Conservation (phyloP, 2,113 vertebrate genomes). For the Triplophysa dalaica region DNA sequence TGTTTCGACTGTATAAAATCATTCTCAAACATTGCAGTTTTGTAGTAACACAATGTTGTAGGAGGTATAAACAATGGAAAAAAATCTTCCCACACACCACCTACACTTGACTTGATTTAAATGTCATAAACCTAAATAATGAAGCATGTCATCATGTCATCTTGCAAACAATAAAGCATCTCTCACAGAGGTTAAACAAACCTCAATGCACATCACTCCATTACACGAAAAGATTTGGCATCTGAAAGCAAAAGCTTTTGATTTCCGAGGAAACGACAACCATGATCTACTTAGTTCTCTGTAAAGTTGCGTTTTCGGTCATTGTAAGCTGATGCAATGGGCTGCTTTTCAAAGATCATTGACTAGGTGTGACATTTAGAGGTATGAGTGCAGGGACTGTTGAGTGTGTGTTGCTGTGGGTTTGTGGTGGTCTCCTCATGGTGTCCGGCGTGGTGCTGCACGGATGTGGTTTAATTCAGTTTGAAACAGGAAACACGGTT, state of each 20-base stretch:
- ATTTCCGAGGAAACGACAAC: background rate
- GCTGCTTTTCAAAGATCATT: conserved; percentile 2
- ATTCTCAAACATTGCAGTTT: background rate
- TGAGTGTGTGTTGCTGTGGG: background rate
- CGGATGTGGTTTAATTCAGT: conserved; percentile 52
- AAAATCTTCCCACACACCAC: conserved; percentile 22
- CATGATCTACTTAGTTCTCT: background rate
- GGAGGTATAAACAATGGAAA: background rate
- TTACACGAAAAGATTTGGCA: background rate
- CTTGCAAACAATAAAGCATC: background rate
- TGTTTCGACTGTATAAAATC: background rate
- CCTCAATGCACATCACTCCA: too few species aligned
- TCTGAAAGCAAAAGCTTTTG: background rate
- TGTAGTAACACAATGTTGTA: background rate
- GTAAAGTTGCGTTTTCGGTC: background rate
- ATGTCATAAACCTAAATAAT: background rate
- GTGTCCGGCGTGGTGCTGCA: conserved; percentile 34
- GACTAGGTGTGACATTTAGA: conserved; percentile 25
- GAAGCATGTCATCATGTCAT: background rate
- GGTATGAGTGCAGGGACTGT: background rate
- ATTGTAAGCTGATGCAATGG: background rate
- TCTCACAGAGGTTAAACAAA: background rate
- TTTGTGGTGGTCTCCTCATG: conserved; percentile 48
- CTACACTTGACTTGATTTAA: background rate
- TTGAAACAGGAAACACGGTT: conserved; percentile 53